These are phyloP conservation scores for Noctuana brunneofusca DNA, from an alignment of 2,888 invertebrate genomes.

Conservation along the genomic window DNA sequence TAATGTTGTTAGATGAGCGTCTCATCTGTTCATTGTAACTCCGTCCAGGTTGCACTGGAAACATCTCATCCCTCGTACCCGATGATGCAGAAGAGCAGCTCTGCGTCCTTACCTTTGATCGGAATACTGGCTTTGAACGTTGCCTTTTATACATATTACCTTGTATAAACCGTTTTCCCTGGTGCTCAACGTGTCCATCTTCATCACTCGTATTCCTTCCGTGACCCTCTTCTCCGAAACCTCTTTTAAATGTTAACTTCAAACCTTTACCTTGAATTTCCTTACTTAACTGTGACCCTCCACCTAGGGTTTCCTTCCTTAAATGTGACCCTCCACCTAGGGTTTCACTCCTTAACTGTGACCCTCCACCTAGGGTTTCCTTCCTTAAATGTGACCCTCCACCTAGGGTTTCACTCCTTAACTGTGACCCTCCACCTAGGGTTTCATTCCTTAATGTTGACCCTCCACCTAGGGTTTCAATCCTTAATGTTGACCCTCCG, in stretches of 20 bases:
- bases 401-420: background rate
- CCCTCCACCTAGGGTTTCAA: background rate
- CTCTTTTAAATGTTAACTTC: background rate
- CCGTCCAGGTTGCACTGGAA: background rate
- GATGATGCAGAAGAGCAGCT: background rate
- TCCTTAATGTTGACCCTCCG: background rate
- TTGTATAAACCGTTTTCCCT: background rate
- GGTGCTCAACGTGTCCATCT: background rate
- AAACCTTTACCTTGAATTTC: background rate
- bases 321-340: background rate
- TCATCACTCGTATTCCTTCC: background rate
- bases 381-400: background rate
- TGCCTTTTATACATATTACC: no score
- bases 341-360: background rate
- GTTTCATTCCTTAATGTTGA: background rate
- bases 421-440: background rate
- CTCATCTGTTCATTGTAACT: background rate
- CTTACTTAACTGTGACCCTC: background rate
- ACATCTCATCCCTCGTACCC: background rate
- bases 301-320: background rate
- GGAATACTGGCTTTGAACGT: no score
- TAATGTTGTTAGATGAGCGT: background rate
- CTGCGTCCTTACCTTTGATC: background rate
- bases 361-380: constrained; percentile 4
- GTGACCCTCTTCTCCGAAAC: background rate